Conservation (phyloP, 2,888 invertebrate genomes). For the Trachelus tabidus region DNA sequence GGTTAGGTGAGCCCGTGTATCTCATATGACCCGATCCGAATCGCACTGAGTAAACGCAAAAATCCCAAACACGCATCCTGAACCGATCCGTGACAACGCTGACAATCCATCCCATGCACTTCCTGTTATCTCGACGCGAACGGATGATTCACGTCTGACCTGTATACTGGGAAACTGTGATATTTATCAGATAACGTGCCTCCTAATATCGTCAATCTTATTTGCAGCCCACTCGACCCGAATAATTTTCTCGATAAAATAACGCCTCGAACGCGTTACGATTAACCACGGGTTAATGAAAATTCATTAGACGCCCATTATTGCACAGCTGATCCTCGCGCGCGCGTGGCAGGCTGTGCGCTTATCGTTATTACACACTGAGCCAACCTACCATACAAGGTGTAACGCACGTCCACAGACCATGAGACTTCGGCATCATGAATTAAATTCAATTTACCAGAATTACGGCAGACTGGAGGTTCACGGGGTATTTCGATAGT, state of each 20-base stretch:
- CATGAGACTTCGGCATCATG: conserved; percentile 15
- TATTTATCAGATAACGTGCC: not conserved
- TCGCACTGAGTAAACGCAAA: not conserved
- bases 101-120: not conserved
- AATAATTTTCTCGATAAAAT: not conserved
- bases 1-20: not conserved
- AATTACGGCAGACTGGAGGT: not conserved
- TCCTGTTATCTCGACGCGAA: not conserved
- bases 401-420: conserved; percentile 25
- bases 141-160: not conserved
- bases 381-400: conserved; percentile 31
- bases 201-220: not conserved
- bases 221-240: not conserved
- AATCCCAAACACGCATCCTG: not conserved
- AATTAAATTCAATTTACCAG: not conserved
- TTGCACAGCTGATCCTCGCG: not conserved
- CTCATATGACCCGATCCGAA: not conserved
- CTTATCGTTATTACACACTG: not conserved
- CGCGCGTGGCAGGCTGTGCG: not conserved
- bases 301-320: not conserved
- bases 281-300: not conserved
- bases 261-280: not conserved
- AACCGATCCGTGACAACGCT: not conserved
- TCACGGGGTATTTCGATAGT: not conserved
- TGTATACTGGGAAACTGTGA: not conserved